Evolutionary conservation across 2,113 vertebrate species (phyloP).

Genomic region (Cephalopholis sonnerati): DNA sequence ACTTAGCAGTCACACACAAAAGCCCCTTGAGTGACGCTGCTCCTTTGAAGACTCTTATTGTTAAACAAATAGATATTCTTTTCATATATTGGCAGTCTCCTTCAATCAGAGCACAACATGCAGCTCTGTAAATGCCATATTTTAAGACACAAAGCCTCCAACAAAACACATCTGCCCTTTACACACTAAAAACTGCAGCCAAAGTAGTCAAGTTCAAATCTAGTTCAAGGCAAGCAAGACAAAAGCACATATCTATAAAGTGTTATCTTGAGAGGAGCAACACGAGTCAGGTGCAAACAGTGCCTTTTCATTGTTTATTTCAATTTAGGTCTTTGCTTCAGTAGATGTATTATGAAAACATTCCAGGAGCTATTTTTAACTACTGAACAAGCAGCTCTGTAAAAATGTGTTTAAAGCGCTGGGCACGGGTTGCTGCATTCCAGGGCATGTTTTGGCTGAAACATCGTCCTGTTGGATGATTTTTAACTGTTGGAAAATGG

Average conservation of each 20-base stretch:
- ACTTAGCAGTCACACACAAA: constrained; percentile 18
- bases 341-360: neutral
- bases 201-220: neutral
- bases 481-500: neutral
- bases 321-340: neutral
- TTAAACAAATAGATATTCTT: neutral
- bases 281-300: neutral
- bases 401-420: neutral
- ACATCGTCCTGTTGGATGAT: neutral
- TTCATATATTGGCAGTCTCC: neutral
- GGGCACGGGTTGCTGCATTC: neutral
- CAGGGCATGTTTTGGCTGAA: neutral
- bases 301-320: neutral
- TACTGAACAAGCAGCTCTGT: neutral
- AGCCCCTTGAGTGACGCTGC: neutral
- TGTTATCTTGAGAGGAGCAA: constrained; percentile 19
- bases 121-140: neutral
- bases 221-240: constrained; percentile 5
- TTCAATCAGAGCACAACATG: neutral
- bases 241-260: constrained; percentile 5
- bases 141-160: neutral
- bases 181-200: neutral
- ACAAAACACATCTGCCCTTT: neutral
- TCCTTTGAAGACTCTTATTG: constrained; percentile 20
- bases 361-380: constrained; percentile 26